Evolutionary conservation across 2,888 invertebrate species (phyloP).

Genomic region (Drymonia ruficornis): DNA sequence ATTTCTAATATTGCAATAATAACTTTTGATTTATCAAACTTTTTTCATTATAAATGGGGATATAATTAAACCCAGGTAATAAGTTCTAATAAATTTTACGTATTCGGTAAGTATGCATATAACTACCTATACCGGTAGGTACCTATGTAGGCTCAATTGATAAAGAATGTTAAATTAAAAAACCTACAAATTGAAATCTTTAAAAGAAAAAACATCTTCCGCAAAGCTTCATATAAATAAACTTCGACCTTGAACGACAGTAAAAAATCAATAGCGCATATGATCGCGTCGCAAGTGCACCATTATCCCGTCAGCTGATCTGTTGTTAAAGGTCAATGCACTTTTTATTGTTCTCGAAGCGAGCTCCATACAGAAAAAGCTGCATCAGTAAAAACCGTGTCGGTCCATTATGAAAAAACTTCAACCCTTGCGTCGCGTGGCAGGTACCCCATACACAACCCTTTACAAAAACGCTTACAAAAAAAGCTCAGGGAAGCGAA

Average conservation of each 20-base stretch:
- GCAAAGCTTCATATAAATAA: neutral
- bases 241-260: conserved; percentile 68
- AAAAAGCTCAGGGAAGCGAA: conserved; percentile 78
- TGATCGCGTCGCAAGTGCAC: conserved; percentile 75
- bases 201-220: too few relatives aligned
- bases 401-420: conserved; percentile 73
- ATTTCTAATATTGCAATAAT: too few relatives aligned
- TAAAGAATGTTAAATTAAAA: too few relatives aligned
- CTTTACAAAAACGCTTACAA: conserved; percentile 82
- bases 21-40: too few relatives aligned
- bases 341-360: conserved; percentile 69
- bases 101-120: too few relatives aligned
- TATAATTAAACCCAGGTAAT: too few relatives aligned
- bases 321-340: conserved; percentile 76
- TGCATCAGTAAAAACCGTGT: conserved; percentile 62
- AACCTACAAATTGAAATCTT: too few relatives aligned
- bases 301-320: conserved; percentile 80
- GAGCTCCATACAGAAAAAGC: conserved; percentile 67
- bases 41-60: too few relatives aligned
- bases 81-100: too few relatives aligned
- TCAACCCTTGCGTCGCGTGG: conserved; percentile 76
- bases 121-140: too few relatives aligned
- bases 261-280: conserved; percentile 72
- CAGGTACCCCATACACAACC: conserved; percentile 82
- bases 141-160: too few relatives aligned